Base-by-base conservation (phyloP, 92 coral and sea anemone genomes). In the Porites evermanni region DNA sequence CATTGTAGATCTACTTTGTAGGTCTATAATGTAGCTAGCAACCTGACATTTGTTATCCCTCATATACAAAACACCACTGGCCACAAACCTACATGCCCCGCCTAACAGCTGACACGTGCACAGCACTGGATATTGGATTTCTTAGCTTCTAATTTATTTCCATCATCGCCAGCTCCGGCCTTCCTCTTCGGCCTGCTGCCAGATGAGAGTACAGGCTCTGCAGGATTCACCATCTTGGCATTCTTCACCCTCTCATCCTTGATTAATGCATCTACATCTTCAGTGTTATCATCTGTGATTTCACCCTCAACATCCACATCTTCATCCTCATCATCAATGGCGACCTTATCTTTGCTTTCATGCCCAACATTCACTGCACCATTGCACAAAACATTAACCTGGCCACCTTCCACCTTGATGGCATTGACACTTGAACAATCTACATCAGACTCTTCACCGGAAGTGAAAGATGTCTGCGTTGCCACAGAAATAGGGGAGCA, bases 401-500 rank as follows among this genome's bases (percentile, higher is more conserved):
- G 32, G 13, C 26, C 71, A 60, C 44, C 47, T 64, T 44, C 86
- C 19, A 18, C 8, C 0, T 77, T 32, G 20, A 68, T 14, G 6
- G 0, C 16, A 17, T 80, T 67, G 5, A 14, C 84, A 32, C 23
- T 23, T 7, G 70, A 59, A 1, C 19, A 47, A 84, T 74, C 72
- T 64, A 61, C 47, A 16, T 84, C 88, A 17, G 86, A 85, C 23
- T 85, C 92, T 64, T 89, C 87, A 8, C 78, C 89, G 9, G 91
- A 81, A 24, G 90, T 94, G 60, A 93, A 89, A 2, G 92, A 74
- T 12, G 98, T 96, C 88, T 96, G 99, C 11, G 99, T 96, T 80
- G 99, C 98, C 74, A 94, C 98, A n/a, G 99, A 94, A n/a, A 96
- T 92, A 23, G 99, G 98, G 2, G 85, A 84, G 18, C 89, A 79